Evolutionary conservation across 1,140 invertebrate species (phyloP), one percentile per base, ranked within the genome.

Genomic region (Orchesella cincta): DNA sequence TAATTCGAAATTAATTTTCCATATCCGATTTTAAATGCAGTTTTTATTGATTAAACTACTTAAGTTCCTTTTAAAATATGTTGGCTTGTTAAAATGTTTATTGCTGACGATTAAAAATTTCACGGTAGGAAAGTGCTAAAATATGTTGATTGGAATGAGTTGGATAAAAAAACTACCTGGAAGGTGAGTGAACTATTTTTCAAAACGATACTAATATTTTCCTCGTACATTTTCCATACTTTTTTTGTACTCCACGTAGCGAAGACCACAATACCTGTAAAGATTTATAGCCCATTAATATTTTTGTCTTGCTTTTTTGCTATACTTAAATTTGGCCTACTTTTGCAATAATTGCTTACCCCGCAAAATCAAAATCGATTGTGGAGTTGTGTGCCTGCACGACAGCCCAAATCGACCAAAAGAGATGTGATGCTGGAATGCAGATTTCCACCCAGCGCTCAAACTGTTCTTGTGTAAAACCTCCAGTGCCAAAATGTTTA

Each of bases 361-460:
- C 88, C 75, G 95, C 87, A 88, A 94, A 99, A 87, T 98, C 95
- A 86, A 98, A 99, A 83, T 98, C 92, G 83, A 99, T 96, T 67
- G 87, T 89, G 0, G 97, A 98, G 87, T 94, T 89, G 85, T 94
- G 90, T 14, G 93, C 92, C 86, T 98, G 97, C 64, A 98, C 91
- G 0, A 98, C 87, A 3, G 92, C 91, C 97, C 97, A 99, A 62
- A 95, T 86, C 8, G 91, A 93, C 97, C 97, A 99, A 80, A 97
- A 91, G 77, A 98, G 91, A 86, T 97, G 94, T 1, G 94, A 88
- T 0, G 92, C 89, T 74, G 96, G 85, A 23, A 74, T 74, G 34
- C 78, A 80, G n/a, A 82, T 33, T 1, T 80, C 70, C 0, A 82
- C 79, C 81, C 81, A 82, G 8, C 35, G 2, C 18, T 64, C 31